These are phyloP conservation scores for Copsychus sechellarum DNA, from an alignment of 2,113 vertebrate species.

Conservation along the genomic window DNA sequence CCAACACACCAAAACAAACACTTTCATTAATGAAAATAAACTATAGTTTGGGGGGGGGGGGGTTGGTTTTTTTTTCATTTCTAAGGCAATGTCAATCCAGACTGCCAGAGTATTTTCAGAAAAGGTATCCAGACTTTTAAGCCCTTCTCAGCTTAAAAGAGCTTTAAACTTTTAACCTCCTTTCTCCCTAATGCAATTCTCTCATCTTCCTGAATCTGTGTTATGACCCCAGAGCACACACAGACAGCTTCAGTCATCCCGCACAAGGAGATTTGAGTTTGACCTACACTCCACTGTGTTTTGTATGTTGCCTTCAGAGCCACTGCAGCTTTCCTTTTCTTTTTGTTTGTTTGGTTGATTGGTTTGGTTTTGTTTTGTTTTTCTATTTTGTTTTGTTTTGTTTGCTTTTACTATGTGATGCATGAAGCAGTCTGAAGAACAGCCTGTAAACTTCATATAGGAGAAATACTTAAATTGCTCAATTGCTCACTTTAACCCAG, in stretches of 20 bases:
- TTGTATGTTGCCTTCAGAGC: background rate
- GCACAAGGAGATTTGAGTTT: background rate
- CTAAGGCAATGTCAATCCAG: background rate
- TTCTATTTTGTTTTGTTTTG: background rate
- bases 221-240: accelerated
- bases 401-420: background rate
- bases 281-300: background rate
- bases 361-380: background rate
- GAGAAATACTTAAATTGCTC: background rate
- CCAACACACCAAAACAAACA: background rate
- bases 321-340: background rate
- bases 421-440: background rate
- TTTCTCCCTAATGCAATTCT: background rate
- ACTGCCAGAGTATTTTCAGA: background rate
- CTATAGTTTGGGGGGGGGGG: too few relatives aligned
- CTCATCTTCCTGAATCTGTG: background rate
- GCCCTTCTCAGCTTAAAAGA: background rate
- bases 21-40: background rate
- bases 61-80: background rate
- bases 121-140: background rate
- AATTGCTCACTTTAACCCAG: background rate
- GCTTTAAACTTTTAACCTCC: background rate
- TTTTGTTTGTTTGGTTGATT: too few relatives aligned
- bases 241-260: background rate
- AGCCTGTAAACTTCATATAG: background rate